Percentiles rank a stretch among this genome's conserved stretches.
These are phyloP conservation scores for Aplysia californica DNA, from an alignment of 1,140 invertebrate species.

Conservation along the genomic window DNA sequence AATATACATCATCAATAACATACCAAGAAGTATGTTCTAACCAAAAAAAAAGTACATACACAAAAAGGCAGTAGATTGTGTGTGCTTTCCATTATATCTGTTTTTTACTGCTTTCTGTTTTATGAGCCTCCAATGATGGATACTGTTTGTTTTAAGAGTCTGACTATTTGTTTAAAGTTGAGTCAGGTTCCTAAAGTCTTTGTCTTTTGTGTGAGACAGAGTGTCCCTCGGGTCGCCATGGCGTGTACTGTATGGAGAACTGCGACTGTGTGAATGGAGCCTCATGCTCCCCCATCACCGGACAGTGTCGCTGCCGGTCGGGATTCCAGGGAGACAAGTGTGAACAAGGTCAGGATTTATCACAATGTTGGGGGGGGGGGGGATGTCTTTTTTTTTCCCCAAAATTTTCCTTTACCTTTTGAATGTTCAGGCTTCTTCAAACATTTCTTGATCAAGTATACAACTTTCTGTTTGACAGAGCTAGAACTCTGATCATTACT, in stretches of 20 bases:
- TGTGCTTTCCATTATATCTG: background rate
- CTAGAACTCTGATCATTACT: background rate
- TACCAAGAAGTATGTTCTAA: too few relatives aligned
- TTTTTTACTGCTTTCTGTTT: background rate
- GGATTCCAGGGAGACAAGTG: constrained; percentile 65
- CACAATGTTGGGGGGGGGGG: background rate
- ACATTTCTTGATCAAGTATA: background rate
- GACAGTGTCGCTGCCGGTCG: constrained; percentile 68
- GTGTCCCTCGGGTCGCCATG: constrained; percentile 57
- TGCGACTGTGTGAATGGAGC: constrained; percentile 70
- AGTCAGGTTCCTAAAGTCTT: background rate
- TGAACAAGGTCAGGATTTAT: constrained; percentile 49
- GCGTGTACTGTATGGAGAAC: constrained; percentile 51
- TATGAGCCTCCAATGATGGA: background rate
- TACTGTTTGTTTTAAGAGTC: background rate
- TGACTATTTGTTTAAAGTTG: background rate
- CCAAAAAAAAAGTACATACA: too few relatives aligned
- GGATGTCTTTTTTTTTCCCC: too few relatives aligned
- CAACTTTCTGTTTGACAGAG: background rate
- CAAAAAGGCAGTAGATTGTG: too few relatives aligned
- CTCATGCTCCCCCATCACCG: constrained; percentile 82
- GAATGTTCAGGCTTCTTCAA: too few relatives aligned
- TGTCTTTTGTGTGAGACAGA: constrained; percentile 39
- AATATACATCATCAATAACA: too few relatives aligned
- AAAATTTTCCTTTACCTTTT: too few relatives aligned